Percentiles rank a stretch among this genome's conserved stretches.
phyloP scores from a whole-genome alignment of 1,140 invertebrate species.

The Drosophila nikananu region DNA sequence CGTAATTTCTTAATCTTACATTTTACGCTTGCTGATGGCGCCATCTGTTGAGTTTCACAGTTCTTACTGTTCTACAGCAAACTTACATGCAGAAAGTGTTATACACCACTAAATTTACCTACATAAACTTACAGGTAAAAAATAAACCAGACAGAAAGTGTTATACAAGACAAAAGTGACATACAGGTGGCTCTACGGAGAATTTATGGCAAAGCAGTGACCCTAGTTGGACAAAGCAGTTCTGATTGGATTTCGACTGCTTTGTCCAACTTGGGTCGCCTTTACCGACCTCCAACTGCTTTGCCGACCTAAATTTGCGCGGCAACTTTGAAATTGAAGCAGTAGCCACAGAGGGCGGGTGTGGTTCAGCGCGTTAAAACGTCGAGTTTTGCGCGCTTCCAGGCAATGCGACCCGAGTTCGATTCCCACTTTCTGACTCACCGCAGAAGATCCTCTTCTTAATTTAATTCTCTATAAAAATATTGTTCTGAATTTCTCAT shows the following conservation, averaged over 20 bases:
- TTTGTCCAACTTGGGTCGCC: no score
- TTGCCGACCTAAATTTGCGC: no score
- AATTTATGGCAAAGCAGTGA: background rate
- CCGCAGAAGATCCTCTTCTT: no score
- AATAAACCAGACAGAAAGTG: background rate
- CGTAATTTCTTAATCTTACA: background rate
- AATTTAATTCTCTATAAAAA: background rate
- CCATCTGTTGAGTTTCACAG: background rate
- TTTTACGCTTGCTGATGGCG: background rate
- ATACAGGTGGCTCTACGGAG: background rate
- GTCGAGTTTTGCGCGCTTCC: background rate
- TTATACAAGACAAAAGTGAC: background rate
- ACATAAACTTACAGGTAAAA: background rate
- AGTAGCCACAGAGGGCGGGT: fast-evolving
- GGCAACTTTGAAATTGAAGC: no score
- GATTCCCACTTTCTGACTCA: background rate
- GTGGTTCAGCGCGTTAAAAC: background rate
- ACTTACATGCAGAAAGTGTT: background rate
- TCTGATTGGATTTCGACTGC: no score
- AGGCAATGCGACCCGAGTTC: background rate
- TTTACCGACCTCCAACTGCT: no score
- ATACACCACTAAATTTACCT: background rate
- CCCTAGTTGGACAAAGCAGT: no score
- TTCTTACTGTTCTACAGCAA: background rate
- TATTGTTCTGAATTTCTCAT: background rate